Evolutionary conservation across 2,888 invertebrate species (phyloP).

Genomic region (Caenorhabditis sulstoni): DNA sequence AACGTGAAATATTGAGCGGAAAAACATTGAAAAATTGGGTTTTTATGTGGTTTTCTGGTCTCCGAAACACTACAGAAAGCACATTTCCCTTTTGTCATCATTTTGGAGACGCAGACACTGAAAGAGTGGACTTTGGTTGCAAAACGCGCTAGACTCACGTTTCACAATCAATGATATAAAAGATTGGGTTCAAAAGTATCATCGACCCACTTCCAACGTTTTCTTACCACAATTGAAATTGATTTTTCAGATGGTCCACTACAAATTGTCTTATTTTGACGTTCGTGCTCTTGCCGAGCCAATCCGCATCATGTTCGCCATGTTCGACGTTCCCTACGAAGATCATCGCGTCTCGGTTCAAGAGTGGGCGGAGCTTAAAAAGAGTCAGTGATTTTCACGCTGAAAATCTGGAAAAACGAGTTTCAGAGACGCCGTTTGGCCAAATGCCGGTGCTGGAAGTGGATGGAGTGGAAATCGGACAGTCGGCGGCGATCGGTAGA

Average conservation of each 20-base stretch:
- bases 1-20: no score
- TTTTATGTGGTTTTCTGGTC: not conserved
- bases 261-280: slow-evolving; percentile 59
- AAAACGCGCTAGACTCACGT: slow-evolving; percentile 2
- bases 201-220: not conserved
- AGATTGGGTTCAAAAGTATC: not conserved
- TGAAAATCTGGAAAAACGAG: no score
- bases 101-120: slow-evolving; percentile 1
- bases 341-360: slow-evolving; percentile 27
- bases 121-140: slow-evolving; percentile 27
- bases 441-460: slow-evolving; percentile 33
- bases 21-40: not conserved
- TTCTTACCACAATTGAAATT: no score
- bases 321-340: slow-evolving; percentile 31
- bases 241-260: slow-evolving; percentile 47
- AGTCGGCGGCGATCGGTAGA: slow-evolving; percentile 31
- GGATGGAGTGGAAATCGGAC: slow-evolving; percentile 29
- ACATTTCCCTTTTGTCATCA: slow-evolving; percentile 23
- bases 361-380: slow-evolving; percentile 26
- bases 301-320: slow-evolving; percentile 32
- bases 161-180: slow-evolving; percentile 21
- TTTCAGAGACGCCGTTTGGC: slow-evolving; percentile 34
- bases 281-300: slow-evolving; percentile 55
- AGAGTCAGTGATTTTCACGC: slow-evolving; percentile 7
- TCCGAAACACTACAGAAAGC: not conserved